A percentile compares a stretch with the other conserved stretches of the same genome.
These are phyloP conservation scores for Cosmia trapezina DNA, from an alignment of 2,888 invertebrate genomes.

Conservation along the genomic window DNA sequence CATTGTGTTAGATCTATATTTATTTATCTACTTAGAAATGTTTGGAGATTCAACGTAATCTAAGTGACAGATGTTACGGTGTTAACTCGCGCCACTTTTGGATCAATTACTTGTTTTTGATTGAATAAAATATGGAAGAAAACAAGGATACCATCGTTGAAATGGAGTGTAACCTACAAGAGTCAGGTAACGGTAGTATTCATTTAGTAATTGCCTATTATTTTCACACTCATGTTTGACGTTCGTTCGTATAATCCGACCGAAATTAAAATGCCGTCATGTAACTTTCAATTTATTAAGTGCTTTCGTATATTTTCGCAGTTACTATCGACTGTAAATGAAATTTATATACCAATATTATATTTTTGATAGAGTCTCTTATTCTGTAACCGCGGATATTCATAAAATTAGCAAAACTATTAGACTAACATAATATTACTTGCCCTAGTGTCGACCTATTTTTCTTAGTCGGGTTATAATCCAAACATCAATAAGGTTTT, in stretches of 20 bases:
- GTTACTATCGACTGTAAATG: not conserved
- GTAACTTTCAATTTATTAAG: slow-evolving; percentile 46
- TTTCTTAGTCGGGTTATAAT: slow-evolving; percentile 72
- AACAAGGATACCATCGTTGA: slow-evolving; percentile 68
- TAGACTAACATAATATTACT: slow-evolving; percentile 4
- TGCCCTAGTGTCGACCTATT: slow-evolving; percentile 26
- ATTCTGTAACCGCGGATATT: not conserved
- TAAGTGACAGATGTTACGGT: slow-evolving; percentile 84
- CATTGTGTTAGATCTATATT: slow-evolving; percentile 48
- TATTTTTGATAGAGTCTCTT: not conserved
- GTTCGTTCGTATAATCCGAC: slow-evolving; percentile 73
- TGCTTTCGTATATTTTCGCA: slow-evolving; percentile 3
- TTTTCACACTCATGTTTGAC: slow-evolving; percentile 66
- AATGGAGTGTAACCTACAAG: slow-evolving; percentile 71
- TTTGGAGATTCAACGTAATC: slow-evolving; percentile 69
- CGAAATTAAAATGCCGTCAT: slow-evolving; percentile 62
- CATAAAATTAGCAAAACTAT: not conserved
- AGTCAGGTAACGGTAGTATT: slow-evolving; percentile 74
- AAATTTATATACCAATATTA: not conserved
- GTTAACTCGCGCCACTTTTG: slow-evolving; percentile 83
- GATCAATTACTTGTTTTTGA: slow-evolving; percentile 66
- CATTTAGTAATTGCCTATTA: slow-evolving; percentile 55
- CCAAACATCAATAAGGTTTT: slow-evolving; percentile 79
- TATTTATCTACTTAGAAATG: slow-evolving; percentile 72
- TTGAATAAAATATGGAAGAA: slow-evolving; percentile 77